Percentiles rank a stretch among this genome's conserved stretches.
Conservation (phyloP, 1,140 invertebrate genomes). For the Wasmannia auropunctata region DNA sequence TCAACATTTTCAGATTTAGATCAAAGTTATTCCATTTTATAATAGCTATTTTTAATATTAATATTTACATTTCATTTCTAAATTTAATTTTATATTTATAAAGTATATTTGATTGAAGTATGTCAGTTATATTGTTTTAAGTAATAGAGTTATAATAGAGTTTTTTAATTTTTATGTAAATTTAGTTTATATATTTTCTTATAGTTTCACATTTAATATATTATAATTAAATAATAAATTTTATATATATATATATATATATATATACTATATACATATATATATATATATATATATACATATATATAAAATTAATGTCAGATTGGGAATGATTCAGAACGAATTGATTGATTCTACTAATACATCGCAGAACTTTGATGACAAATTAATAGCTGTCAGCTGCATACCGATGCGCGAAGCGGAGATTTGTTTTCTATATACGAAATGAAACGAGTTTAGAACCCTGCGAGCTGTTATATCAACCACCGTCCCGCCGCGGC, state of each 20-base stretch:
- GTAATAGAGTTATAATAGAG: too few species aligned
- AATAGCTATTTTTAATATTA: neutral
- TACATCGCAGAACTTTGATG: neutral
- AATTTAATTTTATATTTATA: neutral
- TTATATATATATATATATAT: too few species aligned
- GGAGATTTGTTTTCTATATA: neutral
- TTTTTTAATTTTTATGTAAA: too few species aligned
- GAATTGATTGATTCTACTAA: neutral
- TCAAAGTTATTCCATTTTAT: neutral
- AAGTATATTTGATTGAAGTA: neutral
- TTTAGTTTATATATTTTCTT: too few species aligned
- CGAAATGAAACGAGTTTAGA: constrained; percentile 37
- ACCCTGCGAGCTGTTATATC: constrained; percentile 19
- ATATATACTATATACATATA: too few species aligned
- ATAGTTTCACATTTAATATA: too few species aligned
- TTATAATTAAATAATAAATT: too few species aligned
- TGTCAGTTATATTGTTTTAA: neutral
- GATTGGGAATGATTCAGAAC: neutral
- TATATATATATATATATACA: neutral
- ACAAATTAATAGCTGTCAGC: neutral
- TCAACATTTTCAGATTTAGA: too few species aligned
- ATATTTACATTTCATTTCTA: neutral
- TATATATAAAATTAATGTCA: neutral
- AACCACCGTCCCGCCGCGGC: neutral
- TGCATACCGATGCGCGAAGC: neutral